Evolutionary conservation across 2,113 vertebrate genomes (phyloP).

Genomic region (Ptychochromis oligacanthus): DNA sequence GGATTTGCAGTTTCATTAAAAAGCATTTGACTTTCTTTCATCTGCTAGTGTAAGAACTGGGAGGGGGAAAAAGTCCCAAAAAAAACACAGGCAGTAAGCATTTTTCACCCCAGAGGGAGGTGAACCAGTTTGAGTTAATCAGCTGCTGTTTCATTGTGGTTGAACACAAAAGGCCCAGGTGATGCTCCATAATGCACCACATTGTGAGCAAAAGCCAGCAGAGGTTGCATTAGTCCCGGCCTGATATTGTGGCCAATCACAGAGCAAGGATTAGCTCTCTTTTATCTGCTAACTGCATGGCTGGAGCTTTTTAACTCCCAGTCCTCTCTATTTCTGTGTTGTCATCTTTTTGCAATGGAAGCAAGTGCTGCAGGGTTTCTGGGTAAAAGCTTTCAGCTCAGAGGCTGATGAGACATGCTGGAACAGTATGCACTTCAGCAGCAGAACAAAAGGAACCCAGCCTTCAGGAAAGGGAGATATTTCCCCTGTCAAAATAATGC

Average conservation of each 20-base stretch:
- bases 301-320: conserved; percentile 45
- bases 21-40: background rate
- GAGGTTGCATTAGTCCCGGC: conserved; percentile 25
- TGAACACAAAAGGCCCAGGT: conserved; percentile 61
- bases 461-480: background rate
- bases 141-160: conserved; percentile 41
- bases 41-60: background rate
- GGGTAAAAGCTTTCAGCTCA: conserved; percentile 23
- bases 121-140: conserved; percentile 27
- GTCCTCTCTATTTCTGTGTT: conserved; percentile 54
- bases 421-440: background rate
- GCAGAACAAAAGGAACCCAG: conserved; percentile 16
- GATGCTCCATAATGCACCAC: conserved; percentile 41
- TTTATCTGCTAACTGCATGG: conserved; percentile 63
- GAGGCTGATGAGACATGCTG: conserved; percentile 17
- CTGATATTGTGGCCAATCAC: conserved; percentile 40
- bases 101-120: background rate
- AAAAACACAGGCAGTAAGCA: conserved; percentile 2
- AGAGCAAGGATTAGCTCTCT: conserved; percentile 71
- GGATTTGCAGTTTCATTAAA: background rate
- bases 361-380: conserved; percentile 50
- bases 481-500: background rate
- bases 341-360: conserved; percentile 62
- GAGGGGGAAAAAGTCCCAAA: background rate
- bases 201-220: conserved; percentile 43